Conservation (phyloP, 2,797 vertebrate genomes). For the Intellagama lesueurii region DNA sequence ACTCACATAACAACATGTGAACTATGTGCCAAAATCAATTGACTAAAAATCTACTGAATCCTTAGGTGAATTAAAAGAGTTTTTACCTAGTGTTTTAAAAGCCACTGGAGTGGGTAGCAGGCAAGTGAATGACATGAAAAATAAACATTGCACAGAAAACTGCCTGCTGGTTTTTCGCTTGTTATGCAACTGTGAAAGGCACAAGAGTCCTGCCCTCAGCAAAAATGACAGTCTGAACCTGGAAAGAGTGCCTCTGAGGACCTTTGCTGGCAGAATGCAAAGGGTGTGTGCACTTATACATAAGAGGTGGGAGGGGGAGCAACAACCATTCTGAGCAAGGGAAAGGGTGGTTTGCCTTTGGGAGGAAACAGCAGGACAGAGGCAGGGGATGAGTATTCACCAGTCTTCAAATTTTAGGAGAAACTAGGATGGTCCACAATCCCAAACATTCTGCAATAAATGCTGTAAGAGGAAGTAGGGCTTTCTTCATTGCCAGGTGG, state of each 20-base stretch:
- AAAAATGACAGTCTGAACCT: background rate
- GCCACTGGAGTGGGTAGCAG: background rate
- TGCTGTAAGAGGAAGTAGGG: background rate
- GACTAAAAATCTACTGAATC: background rate
- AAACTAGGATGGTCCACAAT: background rate
- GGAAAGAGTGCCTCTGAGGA: background rate
- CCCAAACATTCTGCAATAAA: constrained; percentile 19
- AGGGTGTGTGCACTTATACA: background rate
- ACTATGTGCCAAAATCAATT: background rate
- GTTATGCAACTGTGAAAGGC: background rate
- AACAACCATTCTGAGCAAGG: background rate
- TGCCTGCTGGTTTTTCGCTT: background rate
- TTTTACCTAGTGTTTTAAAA: background rate
- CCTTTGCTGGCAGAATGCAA: background rate
- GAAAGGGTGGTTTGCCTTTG: background rate
- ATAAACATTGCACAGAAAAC: background rate
- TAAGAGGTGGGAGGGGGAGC: background rate
- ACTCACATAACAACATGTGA: background rate
- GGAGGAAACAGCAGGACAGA: background rate
- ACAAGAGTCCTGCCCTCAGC: background rate
- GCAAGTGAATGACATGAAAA: background rate
- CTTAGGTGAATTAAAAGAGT: background rate
- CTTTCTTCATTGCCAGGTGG: background rate
- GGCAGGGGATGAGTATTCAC: constrained; percentile 10
- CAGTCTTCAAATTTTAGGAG: constrained; percentile 45